These are phyloP conservation scores for Ophiothrix spiculata DNA, from an alignment of 35 echinoderm and acorn worm genomes.

Conservation along the genomic window DNA sequence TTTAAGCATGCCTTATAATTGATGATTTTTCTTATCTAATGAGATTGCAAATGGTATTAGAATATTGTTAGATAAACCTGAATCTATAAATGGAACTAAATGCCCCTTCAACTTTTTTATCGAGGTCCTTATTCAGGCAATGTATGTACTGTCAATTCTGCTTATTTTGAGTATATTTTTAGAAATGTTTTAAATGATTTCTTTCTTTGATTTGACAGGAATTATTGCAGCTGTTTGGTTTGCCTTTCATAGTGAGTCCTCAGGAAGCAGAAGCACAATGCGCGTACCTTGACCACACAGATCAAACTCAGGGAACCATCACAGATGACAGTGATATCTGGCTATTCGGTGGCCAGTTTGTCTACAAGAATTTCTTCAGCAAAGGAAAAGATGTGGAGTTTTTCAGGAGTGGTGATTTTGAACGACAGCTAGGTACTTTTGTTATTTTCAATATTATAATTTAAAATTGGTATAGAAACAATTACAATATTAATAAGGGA, in stretches of 20 bases:
- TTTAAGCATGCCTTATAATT: too few species aligned
- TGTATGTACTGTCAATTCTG: neutral
- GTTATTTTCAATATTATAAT: too few species aligned
- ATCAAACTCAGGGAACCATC: conserved; percentile 77
- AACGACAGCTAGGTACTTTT: conserved; percentile 75
- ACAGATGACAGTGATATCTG: conserved; percentile 98
- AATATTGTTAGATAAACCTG: too few species aligned
- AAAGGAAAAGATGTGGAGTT: conserved; percentile 79
- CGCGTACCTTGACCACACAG: conserved; percentile 69
- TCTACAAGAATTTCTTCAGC: conserved; percentile 93
- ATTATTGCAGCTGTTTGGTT: conserved; percentile 77
- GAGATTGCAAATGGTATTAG: too few species aligned
- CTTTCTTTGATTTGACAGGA: conserved; percentile 41
- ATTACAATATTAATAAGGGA: too few species aligned
- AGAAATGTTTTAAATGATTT: neutral
- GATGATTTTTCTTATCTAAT: too few species aligned
- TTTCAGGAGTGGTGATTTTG: conserved; percentile 52
- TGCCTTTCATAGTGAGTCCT: conserved; percentile 89
- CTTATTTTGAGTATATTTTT: neutral
- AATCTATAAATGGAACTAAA: too few species aligned
- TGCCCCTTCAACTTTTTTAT: too few species aligned
- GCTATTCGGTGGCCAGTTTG: conserved; percentile 82
- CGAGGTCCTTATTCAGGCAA: too few species aligned
- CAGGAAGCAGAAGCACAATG: conserved; percentile 98
- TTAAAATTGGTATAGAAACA: too few species aligned